A percentile compares a stretch with the other conserved stretches of the same genome.
Conservation (phyloP, 2,888 invertebrate species). For the Thumatha senex region DNA sequence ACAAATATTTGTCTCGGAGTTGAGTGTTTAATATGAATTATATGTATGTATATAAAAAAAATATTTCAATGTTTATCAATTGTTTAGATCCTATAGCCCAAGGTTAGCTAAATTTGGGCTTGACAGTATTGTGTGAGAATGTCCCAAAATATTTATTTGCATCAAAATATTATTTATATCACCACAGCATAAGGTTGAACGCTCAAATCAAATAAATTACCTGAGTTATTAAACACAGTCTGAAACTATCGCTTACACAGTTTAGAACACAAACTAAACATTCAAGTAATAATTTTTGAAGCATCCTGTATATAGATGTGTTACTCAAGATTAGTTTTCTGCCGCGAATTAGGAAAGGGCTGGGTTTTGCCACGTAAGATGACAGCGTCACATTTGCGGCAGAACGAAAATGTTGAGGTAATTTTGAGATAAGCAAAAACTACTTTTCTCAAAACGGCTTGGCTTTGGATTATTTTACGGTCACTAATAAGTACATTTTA, state of each 20-base stretch:
- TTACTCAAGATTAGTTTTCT: conserved; percentile 15
- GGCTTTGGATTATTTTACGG: neutral
- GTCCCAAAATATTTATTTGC: too few species aligned
- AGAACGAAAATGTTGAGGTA: neutral
- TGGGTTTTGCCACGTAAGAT: conserved; percentile 2
- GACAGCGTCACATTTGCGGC: neutral
- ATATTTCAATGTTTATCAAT: too few species aligned
- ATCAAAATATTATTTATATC: too few species aligned
- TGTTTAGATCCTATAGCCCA: too few species aligned
- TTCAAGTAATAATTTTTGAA: neutral
- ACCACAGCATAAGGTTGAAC: too few species aligned
- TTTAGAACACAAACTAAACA: neutral
- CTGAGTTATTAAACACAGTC: neutral
- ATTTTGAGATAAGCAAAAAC: neutral
- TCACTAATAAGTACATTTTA: too few species aligned
- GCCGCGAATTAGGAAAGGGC: conserved; percentile 1
- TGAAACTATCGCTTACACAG: neutral
- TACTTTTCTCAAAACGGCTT: neutral
- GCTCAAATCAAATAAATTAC: too few species aligned
- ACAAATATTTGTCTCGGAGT: too few species aligned
- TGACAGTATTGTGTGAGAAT: too few species aligned
- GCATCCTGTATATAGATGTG: neutral
- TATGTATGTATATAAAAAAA: too few species aligned
- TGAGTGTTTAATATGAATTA: too few species aligned
- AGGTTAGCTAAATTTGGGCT: too few species aligned